These are phyloP conservation scores for Lasiommata megera DNA, from an alignment of 2,888 invertebrate species.

Conservation along the genomic window DNA sequence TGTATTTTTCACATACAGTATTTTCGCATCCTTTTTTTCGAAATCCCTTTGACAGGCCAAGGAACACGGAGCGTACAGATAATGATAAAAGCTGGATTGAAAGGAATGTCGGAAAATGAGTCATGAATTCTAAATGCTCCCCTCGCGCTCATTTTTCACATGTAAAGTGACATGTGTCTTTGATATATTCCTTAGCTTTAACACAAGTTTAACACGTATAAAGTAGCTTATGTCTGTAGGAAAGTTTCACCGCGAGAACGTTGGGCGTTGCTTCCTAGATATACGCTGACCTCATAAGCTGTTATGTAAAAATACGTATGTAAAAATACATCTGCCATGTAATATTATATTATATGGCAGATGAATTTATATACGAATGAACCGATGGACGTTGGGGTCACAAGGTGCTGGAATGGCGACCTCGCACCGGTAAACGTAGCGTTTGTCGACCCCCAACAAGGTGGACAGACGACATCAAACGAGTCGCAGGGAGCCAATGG, in stretches of 20 bases:
- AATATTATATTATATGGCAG: too few relatives aligned
- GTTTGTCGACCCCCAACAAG: too few relatives aligned
- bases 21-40: neutral
- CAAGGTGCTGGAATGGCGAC: too few relatives aligned
- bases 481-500: too few relatives aligned
- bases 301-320: too few relatives aligned
- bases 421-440: too few relatives aligned
- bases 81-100: conserved; percentile 11
- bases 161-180: conserved; percentile 15
- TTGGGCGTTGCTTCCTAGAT: neutral
- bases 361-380: too few relatives aligned
- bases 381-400: too few relatives aligned
- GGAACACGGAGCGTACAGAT: neutral
- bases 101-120: conserved; percentile 20
- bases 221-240: neutral
- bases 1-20: too few relatives aligned
- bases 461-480: too few relatives aligned
- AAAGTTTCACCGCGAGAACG: neutral
- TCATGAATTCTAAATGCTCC: conserved; percentile 23
- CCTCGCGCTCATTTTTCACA: conserved; percentile 15
- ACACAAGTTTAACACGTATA: neutral
- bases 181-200: neutral
- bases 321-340: too few relatives aligned
- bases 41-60: neutral
- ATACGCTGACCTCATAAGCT: too few relatives aligned